Evolutionary conservation across 2,797 vertebrate genomes (phyloP), one percentile per base, ranked within the genome.

Genomic region (Alca torda): DNA sequence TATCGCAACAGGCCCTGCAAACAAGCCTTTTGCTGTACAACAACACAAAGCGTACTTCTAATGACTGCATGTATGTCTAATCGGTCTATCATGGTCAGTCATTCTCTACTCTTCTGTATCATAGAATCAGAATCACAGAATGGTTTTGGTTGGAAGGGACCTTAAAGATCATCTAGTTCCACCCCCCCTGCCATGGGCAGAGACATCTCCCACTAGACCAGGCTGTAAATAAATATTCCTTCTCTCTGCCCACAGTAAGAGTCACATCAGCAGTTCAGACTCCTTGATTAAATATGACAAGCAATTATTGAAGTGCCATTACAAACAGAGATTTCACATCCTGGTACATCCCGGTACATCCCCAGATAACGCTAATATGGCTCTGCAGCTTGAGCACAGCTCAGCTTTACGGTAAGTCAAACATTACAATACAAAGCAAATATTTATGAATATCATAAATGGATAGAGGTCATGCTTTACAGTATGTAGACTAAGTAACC

Each of bases 231-330:
- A 87, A 87, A 43, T 26, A 13, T 54, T 79, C 16, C 26, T 60
- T 77, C 56, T 68, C 69, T 50, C 18, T 61, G 43, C 13, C 10
- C 21, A 8, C 30, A 74, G 75, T 50, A 81, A 51, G 17, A 81
- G 51, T 20, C 72, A 35, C 37, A 88, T 57, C 53, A 56, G 14
- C 46, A 48, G 56, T 30, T 89, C 51, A 81, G 45, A 30, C 12
- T 89, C 20, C 16, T 46, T 87, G 60, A 76, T 91, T 93, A 83
- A 83, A 76, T 75, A 91, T 81, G 78, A 87, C 85, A 87, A 56
- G 70, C 78, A 78, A 74, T 87, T 84, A 91, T 63, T 68, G 69
- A 73, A 87, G 46, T 90, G 56, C 17, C 53, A 31, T 92, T 84
- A n/a, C 43, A 79, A 59, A 85, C 57, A 81, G 57, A 57, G 74